phyloP scores from a whole-genome alignment of 2,797 vertebrate genomes.

The Pitangus sulphuratus region DNA sequence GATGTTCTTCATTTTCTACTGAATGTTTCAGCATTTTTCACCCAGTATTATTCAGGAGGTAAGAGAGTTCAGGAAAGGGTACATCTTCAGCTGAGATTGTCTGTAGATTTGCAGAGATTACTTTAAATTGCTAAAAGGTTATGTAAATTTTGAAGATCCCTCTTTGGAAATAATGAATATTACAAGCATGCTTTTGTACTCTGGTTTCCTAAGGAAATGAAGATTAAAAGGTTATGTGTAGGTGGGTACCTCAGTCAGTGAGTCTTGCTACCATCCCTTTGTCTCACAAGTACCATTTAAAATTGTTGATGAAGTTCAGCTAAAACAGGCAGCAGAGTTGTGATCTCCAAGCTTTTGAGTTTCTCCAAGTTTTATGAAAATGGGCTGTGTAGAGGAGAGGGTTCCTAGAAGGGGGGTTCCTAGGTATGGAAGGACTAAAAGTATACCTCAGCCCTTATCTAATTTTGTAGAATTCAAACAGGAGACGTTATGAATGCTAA shows the following conservation, averaged over 20 bases:
- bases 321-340: background rate
- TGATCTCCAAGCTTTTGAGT: background rate
- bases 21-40: background rate
- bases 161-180: background rate
- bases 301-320: background rate
- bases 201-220: background rate
- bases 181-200: background rate
- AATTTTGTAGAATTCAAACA: background rate
- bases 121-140: background rate
- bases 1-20: background rate
- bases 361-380: background rate
- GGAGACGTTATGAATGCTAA: background rate
- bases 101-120: background rate
- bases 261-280: background rate
- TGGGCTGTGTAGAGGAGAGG: background rate
- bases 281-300: background rate
- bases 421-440: background rate
- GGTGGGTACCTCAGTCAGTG: background rate
- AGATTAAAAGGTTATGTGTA: background rate
- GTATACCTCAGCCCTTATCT: background rate
- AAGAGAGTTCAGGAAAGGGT: background rate
- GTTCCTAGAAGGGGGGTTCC: background rate
- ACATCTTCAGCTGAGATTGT: background rate
- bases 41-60: background rate
- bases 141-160: background rate